Conservation (phyloP, 2,113 vertebrate genomes). For the Tetraodon nigroviridis region DNA sequence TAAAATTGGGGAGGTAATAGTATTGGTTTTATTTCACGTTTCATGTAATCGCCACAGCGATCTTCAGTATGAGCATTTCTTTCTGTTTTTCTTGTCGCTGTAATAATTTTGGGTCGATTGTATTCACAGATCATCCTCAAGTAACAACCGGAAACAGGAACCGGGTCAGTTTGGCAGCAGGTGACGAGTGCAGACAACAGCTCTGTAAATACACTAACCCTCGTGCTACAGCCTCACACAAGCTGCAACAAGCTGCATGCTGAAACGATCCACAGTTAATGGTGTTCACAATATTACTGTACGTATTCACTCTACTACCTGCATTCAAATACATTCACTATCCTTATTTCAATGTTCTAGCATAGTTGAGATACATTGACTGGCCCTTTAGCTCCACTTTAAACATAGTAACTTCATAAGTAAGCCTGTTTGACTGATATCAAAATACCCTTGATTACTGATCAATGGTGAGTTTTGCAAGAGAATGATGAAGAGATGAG, state of each 20-base stretch:
- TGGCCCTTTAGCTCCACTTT: conserved; percentile 1
- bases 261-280: conserved; percentile 55
- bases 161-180: conserved; percentile 82
- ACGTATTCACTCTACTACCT: conserved; percentile 35
- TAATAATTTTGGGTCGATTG: background rate
- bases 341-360: conserved; percentile 10
- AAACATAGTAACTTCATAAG: conserved; percentile 1
- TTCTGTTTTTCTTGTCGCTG: background rate
- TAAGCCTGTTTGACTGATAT: background rate
- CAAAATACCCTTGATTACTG: background rate
- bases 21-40: conserved; percentile 9
- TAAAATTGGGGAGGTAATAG: too few species aligned
- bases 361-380: background rate
- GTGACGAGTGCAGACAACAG: conserved; percentile 81
- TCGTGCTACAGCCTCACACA: conserved; percentile 79
- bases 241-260: conserved; percentile 91
- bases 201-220: conserved; percentile 86
- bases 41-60: conserved; percentile 2
- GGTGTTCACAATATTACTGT: conserved; percentile 33
- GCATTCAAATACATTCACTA: conserved; percentile 19
- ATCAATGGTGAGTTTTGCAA: conserved; percentile 28
- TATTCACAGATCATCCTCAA: conserved; percentile 91
- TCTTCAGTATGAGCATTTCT: background rate
- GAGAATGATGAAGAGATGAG: background rate
- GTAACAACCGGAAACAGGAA: conserved; percentile 79